Evolutionary conservation across 2,888 invertebrate species (phyloP), one percentile per base, ranked within the genome.

Genomic region (Lithodes maja): DNA sequence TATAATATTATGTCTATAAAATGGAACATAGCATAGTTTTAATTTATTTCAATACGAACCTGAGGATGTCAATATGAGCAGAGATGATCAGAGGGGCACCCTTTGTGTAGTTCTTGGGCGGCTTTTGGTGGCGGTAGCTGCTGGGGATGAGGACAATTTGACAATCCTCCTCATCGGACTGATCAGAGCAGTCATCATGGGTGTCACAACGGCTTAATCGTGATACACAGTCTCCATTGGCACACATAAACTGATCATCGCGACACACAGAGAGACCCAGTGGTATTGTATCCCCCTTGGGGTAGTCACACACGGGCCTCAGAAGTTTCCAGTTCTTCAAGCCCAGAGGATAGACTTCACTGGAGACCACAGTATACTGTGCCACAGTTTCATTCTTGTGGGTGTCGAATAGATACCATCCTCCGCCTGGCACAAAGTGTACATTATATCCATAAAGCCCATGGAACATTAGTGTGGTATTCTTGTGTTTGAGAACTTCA

Each of bases 171-270:
- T 86, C 86, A 74, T 86, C 86, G 12, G 86, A 86, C n/a, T 33
- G 68, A 68, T 86, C 86, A 3, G 52, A 12, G 55, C 86, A 86
- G 33, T 86, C 86, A 50, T 80, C 53, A 17, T 12, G n/a, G 15
- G 50, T 17, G 69, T 86, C 79, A 69, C 86, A 86, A 33, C 81
- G 86, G 33, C 15, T 33, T n/a, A 49, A 7, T n/a, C 17, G 12
- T 2, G 71, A 53, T n/a, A 86, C 54, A 61, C 86, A 86, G 55
- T 86, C 86, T 2, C 86, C 86, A 55, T 71, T 86, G 17, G 86
- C 52, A 74, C 86, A 86, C 69, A 53, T 80, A 61, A 87, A 87
- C 75, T 87, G 80, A 15, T 50, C 33, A 9, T 71, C 71, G 53
- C 78, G 15, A 33, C 86, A 86, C 0, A 61, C 53, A 33, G 86